Evolutionary conservation across 2,888 invertebrate species (phyloP).

Genomic region (Timandra comae): DNA sequence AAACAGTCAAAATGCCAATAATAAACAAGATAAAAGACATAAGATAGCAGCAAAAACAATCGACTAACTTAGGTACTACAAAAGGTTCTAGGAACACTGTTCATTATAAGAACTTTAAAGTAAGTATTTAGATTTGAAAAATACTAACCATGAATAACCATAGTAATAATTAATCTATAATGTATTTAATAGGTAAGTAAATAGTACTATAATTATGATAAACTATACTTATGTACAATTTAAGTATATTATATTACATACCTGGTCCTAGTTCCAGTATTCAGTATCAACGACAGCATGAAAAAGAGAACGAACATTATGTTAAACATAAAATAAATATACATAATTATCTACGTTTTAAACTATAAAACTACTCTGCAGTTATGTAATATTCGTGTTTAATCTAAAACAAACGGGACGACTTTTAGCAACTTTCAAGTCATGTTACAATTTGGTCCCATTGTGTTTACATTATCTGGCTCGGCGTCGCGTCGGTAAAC

Average conservation of each 20-base stretch:
- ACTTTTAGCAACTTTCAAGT: slow-evolving; percentile 40
- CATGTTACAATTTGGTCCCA: slow-evolving; percentile 47
- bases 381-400: no score
- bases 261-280: slow-evolving; percentile 54
- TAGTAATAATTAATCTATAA: slow-evolving; percentile 19
- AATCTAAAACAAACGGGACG: slow-evolving; percentile 31
- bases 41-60: not conserved
- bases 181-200: no score
- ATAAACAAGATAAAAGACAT: not conserved
- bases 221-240: no score
- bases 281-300: slow-evolving; percentile 33
- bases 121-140: no score
- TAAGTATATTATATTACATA: slow-evolving; percentile 48
- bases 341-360: no score
- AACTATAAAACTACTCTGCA: no score
- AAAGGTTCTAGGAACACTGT: no score
- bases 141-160: no score
- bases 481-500: slow-evolving; percentile 35
- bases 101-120: no score
- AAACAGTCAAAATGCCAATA: not conserved
- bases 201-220: no score
- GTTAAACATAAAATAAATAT: no score
- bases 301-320: slow-evolving; percentile 33
- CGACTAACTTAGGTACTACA: no score
- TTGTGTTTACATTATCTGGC: slow-evolving; percentile 45